These are phyloP conservation scores for Zaprionus bogoriensis DNA, from an alignment of 2,888 invertebrate species.

Conservation along the genomic window DNA sequence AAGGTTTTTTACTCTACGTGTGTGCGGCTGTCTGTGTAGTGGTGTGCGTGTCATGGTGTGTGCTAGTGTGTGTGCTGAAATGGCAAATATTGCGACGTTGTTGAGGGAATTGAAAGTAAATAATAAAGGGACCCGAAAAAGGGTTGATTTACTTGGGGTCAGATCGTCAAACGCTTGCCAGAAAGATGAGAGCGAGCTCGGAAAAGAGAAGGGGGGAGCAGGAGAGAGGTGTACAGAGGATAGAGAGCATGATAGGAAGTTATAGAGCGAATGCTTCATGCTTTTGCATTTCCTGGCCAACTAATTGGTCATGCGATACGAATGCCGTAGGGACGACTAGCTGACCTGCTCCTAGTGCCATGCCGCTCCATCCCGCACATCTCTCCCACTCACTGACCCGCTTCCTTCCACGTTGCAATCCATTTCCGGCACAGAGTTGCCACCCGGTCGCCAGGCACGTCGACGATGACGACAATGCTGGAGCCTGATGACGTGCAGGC, in stretches of 20 bases:
- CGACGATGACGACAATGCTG: conserved; percentile 43
- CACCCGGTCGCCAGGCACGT: conserved; percentile 22
- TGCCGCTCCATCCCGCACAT: background rate
- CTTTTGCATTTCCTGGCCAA: conserved; percentile 43
- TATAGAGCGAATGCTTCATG: background rate
- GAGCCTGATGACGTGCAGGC: conserved; percentile 27
- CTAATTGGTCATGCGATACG: conserved; percentile 71
- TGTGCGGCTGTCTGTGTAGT: background rate
- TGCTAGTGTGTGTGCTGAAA: conserved; percentile 27
- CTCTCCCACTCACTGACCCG: background rate
- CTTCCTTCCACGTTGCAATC: conserved; percentile 17
- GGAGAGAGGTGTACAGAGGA: no score
- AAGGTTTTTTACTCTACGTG: conserved; percentile 36
- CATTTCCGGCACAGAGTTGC: conserved; percentile 36
- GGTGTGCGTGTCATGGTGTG: conserved; percentile 2
- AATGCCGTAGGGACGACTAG: conserved; percentile 10
- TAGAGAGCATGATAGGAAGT: no score
- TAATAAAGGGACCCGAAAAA: conserved; percentile 48
- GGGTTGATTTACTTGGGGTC: conserved; percentile 51
- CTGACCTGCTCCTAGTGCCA: background rate
- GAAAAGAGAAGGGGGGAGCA: background rate
- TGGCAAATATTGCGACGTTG: conserved; percentile 56
- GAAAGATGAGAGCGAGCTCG: background rate
- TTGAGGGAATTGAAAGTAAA: conserved; percentile 74
- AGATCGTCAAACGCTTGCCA: conserved; percentile 33